A percentile compares a stretch with the other conserved stretches of the same genome.
phyloP scores from a whole-genome alignment of 2,888 invertebrate species.

The Cephonodes hylas region DNA sequence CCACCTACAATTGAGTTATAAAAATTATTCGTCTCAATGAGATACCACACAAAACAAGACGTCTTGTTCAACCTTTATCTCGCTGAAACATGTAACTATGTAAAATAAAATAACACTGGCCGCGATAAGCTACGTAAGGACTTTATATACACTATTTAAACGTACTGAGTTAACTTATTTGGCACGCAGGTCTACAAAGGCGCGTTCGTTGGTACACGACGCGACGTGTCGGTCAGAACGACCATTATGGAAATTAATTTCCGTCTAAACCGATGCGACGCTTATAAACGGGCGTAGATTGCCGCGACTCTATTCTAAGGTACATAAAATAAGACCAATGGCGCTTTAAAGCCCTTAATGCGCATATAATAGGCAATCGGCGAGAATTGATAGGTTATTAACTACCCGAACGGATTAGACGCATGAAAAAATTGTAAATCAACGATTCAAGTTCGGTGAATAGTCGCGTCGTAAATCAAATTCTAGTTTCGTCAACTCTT shows the following conservation, averaged over 20 bases:
- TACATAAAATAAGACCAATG: slow-evolving; percentile 25
- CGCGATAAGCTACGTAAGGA: slow-evolving; percentile 22
- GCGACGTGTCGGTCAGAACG: slow-evolving; percentile 30
- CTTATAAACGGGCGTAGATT: slow-evolving; percentile 28
- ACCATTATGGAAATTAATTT: slow-evolving; percentile 44
- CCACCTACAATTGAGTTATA: slow-evolving; percentile 15
- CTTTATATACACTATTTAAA: slow-evolving; percentile 21
- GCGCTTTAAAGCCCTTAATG: slow-evolving; percentile 23
- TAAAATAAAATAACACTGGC: slow-evolving; percentile 18
- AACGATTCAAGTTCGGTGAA: slow-evolving; percentile 26
- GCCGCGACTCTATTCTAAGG: slow-evolving; percentile 26
- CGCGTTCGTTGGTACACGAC: slow-evolving; percentile 23
- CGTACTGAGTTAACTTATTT: slow-evolving; percentile 20
- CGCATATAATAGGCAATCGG: neutral
- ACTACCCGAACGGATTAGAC: neutral
- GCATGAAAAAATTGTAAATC: slow-evolving; percentile 12
- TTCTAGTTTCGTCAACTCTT: slow-evolving; percentile 53
- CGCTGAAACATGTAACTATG: slow-evolving; percentile 9
- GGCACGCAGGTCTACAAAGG: slow-evolving; percentile 14
- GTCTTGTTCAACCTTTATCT: slow-evolving; percentile 20
- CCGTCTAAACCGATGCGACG: slow-evolving; percentile 36
- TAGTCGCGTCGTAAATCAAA: slow-evolving; percentile 48
- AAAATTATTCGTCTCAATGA: slow-evolving; percentile 16
- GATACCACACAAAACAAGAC: slow-evolving; percentile 15
- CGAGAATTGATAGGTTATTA: slow-evolving; percentile 19